phyloP scores from a whole-genome alignment of 2,797 vertebrate species.

The Micropoecilia bifurca region DNA sequence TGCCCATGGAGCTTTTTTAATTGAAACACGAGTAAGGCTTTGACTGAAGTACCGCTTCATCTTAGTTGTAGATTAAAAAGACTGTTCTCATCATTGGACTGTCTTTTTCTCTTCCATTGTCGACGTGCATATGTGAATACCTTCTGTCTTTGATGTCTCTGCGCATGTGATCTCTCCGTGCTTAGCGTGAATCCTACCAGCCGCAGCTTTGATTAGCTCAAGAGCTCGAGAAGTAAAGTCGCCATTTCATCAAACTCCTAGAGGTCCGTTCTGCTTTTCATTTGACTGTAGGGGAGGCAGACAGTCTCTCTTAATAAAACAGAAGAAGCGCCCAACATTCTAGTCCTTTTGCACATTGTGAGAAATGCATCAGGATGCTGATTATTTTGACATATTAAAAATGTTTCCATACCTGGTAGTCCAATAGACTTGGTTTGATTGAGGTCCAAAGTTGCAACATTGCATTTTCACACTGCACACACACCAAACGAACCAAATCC shows the following conservation, averaged over 20 bases:
- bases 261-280: conserved; percentile 37
- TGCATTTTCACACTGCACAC: no score
- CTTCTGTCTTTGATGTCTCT: conserved; percentile 30
- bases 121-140: conserved; percentile 29
- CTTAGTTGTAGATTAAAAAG: conserved; percentile 71
- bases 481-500: no score
- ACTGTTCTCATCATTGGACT: conserved; percentile 50
- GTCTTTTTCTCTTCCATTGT: conserved; percentile 27
- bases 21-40: conserved; percentile 68
- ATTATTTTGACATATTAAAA: conserved; percentile 51
- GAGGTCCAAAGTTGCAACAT: no score
- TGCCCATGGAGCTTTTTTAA: conserved; percentile 73
- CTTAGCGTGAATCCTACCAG: conserved; percentile 42
- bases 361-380: conserved; percentile 57
- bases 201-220: conserved; percentile 43
- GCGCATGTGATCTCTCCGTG: conserved; percentile 29
- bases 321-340: conserved; percentile 19
- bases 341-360: conserved; percentile 39
- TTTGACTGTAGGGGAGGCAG: conserved; percentile 23
- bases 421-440: no score
- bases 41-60: conserved; percentile 72
- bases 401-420: no score
- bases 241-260: conserved; percentile 31
- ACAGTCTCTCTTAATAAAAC: conserved; percentile 43
- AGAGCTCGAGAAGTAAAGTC: conserved; percentile 18